These are phyloP conservation scores for Malurus alboscapulatus DNA, from an alignment of 2,113 vertebrate species.

Conservation along the genomic window DNA sequence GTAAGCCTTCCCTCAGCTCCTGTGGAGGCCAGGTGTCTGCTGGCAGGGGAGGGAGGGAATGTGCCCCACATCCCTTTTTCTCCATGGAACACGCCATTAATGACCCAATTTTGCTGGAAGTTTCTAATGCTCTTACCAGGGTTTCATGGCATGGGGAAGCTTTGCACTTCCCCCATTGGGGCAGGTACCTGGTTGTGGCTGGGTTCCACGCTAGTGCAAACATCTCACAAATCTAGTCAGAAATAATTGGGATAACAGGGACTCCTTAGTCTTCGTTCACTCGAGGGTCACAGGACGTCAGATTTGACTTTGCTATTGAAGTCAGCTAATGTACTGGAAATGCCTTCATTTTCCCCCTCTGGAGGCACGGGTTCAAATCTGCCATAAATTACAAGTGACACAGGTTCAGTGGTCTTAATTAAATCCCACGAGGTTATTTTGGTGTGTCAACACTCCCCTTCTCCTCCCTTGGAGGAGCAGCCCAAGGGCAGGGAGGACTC, in stretches of 20 bases:
- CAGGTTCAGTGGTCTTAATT: slow-evolving; percentile 38
- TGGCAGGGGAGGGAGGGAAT: not conserved
- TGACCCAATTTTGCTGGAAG: not conserved
- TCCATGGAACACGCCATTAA: not conserved
- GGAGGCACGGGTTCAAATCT: slow-evolving; percentile 28
- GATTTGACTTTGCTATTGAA: slow-evolving; percentile 35
- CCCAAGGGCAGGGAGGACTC: slow-evolving; percentile 29
- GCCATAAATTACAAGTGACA: slow-evolving; percentile 22
- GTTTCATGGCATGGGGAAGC: not conserved
- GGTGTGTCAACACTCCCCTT: slow-evolving; percentile 42
- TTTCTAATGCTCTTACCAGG: not conserved
- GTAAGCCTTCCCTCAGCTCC: not conserved
- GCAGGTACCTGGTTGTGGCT: not conserved
- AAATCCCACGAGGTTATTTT: slow-evolving; percentile 35
- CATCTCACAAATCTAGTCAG: slow-evolving; percentile 45
- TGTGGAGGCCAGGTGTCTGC: slow-evolving; percentile 9
- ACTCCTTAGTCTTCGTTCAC: slow-evolving; percentile 30
- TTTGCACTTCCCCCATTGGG: not conserved
- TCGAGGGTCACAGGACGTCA: not conserved
- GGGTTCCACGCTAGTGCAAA: slow-evolving; percentile 4
- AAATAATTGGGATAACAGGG: slow-evolving; percentile 31
- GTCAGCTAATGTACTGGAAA: slow-evolving; percentile 29
- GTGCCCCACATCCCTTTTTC: not conserved
- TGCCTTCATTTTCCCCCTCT: slow-evolving; percentile 37
- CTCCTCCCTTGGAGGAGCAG: slow-evolving; percentile 43